phyloP scores from a whole-genome alignment of 2,797 vertebrate genomes.

The Clarias platycephalus region DNA sequence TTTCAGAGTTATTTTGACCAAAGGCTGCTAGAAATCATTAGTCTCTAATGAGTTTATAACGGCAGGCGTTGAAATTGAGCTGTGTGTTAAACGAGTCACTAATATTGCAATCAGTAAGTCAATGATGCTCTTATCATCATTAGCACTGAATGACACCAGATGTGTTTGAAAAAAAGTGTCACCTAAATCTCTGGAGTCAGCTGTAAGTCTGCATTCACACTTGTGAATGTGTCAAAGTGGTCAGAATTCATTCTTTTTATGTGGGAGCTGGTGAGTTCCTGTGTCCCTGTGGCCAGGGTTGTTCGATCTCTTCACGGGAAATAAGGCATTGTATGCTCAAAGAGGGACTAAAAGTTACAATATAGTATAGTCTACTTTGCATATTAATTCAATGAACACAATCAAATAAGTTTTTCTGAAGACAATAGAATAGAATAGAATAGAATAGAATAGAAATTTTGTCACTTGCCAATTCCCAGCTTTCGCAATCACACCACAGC shows the following conservation, averaged over 20 bases:
- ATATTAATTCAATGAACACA: background rate
- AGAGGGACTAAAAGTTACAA: background rate
- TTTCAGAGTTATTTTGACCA: conserved; percentile 37
- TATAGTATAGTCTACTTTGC: background rate
- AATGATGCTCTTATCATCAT: conserved; percentile 55
- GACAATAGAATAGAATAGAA: background rate
- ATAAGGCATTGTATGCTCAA: background rate
- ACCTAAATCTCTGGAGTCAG: background rate
- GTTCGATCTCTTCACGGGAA: background rate
- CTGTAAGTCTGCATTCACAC: background rate
- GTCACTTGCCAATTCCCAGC: background rate
- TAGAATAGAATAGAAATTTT: background rate
- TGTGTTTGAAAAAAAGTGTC: conserved; percentile 37
- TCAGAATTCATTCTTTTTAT: background rate
- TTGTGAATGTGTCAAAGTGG: background rate
- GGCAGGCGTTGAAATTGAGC: conserved; percentile 52
- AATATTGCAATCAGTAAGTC: conserved; percentile 57
- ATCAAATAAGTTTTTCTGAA: background rate
- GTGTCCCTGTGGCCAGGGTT: background rate
- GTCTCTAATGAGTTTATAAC: conserved; percentile 56
- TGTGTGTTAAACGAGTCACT: conserved; percentile 57
- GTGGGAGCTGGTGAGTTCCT: background rate
- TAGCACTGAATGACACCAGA: conserved; percentile 47
- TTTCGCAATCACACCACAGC: background rate
- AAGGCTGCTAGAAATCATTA: conserved; percentile 34